Evolutionary conservation across 2,113 vertebrate species (phyloP).

Genomic region (Gavia stellata): DNA sequence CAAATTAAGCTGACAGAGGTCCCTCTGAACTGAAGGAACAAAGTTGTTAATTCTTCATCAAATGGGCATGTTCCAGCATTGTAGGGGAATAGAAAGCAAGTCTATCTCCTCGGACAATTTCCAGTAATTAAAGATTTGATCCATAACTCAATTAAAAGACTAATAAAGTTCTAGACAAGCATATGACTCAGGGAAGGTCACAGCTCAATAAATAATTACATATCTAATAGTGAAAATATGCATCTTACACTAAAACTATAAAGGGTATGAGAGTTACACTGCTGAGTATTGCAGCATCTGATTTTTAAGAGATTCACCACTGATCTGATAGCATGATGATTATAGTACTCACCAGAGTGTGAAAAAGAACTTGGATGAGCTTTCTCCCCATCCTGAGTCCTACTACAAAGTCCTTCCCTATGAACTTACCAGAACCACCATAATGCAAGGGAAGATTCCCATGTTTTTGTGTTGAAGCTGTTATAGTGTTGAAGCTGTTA

Average conservation of each 20-base stretch:
- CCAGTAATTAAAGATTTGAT: background rate
- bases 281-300: background rate
- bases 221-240: background rate
- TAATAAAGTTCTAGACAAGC: background rate
- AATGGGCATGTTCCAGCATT: background rate
- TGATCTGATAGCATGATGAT: background rate
- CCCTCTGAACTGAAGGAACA: background rate
- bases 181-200: background rate
- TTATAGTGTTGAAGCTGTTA: background rate
- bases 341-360: background rate
- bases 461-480: background rate
- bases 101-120: background rate
- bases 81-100: background rate
- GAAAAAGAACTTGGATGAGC: background rate
- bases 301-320: background rate
- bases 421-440: background rate
- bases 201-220: background rate
- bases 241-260: background rate
- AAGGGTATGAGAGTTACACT: background rate
- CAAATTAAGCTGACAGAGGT: background rate
- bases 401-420: background rate
- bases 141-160: background rate
- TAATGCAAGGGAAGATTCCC: background rate
- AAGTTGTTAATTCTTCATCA: background rate
- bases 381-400: background rate